Evolutionary conservation across 2,888 invertebrate species (phyloP).

Genomic region (Andrena minutula): DNA sequence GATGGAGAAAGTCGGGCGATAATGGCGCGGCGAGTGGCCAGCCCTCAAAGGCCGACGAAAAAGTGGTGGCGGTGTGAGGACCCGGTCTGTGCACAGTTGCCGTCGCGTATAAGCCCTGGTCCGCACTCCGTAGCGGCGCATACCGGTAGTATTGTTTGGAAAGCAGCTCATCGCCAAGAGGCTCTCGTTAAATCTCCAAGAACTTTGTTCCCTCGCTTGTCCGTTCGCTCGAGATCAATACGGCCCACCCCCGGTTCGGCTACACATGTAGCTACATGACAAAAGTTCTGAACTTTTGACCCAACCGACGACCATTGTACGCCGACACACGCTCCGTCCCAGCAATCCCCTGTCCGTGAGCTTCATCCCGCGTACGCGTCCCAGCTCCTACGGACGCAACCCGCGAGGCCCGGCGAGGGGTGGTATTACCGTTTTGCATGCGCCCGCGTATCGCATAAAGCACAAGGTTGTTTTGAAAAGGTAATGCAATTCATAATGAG

Average conservation of each 20-base stretch:
- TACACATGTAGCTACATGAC: slow-evolving; percentile 52
- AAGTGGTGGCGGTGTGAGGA: background rate
- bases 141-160: slow-evolving; percentile 48
- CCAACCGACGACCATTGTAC: slow-evolving; percentile 49
- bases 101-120: slow-evolving; percentile 37
- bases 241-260: slow-evolving; percentile 22
- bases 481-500: slow-evolving; percentile 57
- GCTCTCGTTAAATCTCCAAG: slow-evolving; percentile 62
- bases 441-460: slow-evolving; percentile 25
- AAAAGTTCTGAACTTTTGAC: slow-evolving; percentile 66
- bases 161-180: slow-evolving; percentile 62
- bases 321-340: slow-evolving; percentile 28
- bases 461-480: slow-evolving; percentile 48
- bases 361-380: slow-evolving; percentile 14
- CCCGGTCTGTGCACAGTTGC: background rate
- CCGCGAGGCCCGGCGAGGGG: background rate
- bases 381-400: slow-evolving; percentile 3
- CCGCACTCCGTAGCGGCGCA: slow-evolving; percentile 31
- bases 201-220: slow-evolving; percentile 48
- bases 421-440: slow-evolving; percentile 25
- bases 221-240: slow-evolving; percentile 54
- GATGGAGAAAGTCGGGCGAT: background rate
- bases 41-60: background rate
- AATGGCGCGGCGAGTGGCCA: background rate
- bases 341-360: slow-evolving; percentile 1